Percentiles rank a stretch among this genome's conserved stretches.
Evolutionary conservation across 2,888 invertebrate genomes (phyloP).

Genomic region (Euspilapteryx auroguttella): DNA sequence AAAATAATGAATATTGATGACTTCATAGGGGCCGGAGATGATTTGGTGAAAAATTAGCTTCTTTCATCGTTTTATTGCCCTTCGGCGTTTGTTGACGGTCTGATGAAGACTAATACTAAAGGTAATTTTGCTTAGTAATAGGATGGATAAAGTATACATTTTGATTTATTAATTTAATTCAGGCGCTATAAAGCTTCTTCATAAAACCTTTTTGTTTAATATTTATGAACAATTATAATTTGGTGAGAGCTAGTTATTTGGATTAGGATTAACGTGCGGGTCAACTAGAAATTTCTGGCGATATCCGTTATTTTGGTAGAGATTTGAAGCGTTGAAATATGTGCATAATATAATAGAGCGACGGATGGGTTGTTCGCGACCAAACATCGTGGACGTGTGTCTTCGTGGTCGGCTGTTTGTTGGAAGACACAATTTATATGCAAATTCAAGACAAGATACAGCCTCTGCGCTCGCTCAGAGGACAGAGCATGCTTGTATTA

Average conservation of each 20-base stretch:
- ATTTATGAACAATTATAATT: too few species aligned
- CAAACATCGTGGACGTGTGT: constrained; percentile 34
- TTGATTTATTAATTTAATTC: too few species aligned
- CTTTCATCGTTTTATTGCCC: constrained; percentile 57
- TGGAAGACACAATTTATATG: constrained; percentile 63
- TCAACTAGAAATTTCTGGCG: too few species aligned
- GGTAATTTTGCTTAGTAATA: constrained; percentile 50
- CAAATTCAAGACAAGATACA: constrained; percentile 53
- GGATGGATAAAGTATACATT: too few species aligned
- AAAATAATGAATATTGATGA: constrained; percentile 58
- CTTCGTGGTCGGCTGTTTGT: constrained; percentile 46
- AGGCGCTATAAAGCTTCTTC: too few species aligned
- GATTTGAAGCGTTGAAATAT: neutral
- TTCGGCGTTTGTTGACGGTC: constrained; percentile 29
- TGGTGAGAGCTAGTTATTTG: too few species aligned
- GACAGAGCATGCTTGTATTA: constrained; percentile 24
- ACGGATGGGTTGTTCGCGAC: constrained; percentile 17
- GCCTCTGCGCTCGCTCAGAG: constrained; percentile 11
- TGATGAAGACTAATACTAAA: constrained; percentile 57
- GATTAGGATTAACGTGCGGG: too few species aligned
- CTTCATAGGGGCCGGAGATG: constrained; percentile 54
- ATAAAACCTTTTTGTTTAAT: too few species aligned
- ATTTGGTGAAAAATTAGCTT: constrained; percentile 58
- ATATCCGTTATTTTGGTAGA: too few species aligned
- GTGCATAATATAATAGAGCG: constrained; percentile 8